Percentiles rank a stretch among this genome's conserved stretches.
Evolutionary conservation across 30 jellyfish, hydroid and myxozoan species (phyloP).

Genomic region (Chrysaora quinquecirrha): DNA sequence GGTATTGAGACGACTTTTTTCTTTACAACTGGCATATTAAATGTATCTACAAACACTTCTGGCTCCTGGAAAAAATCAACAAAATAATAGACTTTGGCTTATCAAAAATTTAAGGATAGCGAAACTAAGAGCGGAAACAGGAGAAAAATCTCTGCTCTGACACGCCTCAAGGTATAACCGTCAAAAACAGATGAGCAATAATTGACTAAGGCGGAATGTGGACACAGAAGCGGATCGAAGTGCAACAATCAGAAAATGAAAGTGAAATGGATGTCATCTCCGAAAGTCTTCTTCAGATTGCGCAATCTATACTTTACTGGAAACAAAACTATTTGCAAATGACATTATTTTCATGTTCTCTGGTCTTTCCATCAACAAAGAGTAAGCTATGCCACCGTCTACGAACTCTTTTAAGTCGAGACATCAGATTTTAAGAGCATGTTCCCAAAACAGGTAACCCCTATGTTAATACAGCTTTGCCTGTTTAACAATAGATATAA

Average conservation of each 20-base stretch:
- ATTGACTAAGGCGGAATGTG: neutral
- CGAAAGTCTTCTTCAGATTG: no score
- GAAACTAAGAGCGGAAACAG: no score
- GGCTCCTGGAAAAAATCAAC: conserved; percentile 71
- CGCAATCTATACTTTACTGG: no score
- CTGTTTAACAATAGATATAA: neutral
- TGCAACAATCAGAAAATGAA: neutral
- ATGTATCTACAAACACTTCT: conserved; percentile 85
- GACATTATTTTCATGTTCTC: no score
- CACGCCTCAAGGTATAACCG: no score
- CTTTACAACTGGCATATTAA: conserved; percentile 82
- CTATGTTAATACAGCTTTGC: neutral
- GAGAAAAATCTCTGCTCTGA: no score
- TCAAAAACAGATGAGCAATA: no score
- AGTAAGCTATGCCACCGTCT: neutral
- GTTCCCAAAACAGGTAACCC: neutral
- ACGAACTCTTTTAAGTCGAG: no score
- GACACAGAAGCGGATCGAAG: neutral
- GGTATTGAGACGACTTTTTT: conserved; percentile 71
- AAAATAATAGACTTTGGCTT: no score
- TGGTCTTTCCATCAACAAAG: neutral
- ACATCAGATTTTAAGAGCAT: no score
- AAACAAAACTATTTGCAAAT: no score
- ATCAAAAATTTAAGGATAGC: no score
- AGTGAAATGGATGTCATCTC: neutral